These are phyloP conservation scores for Pogonophryne albipinna DNA, from an alignment of 2,797 vertebrate genomes.

Conservation along the genomic window DNA sequence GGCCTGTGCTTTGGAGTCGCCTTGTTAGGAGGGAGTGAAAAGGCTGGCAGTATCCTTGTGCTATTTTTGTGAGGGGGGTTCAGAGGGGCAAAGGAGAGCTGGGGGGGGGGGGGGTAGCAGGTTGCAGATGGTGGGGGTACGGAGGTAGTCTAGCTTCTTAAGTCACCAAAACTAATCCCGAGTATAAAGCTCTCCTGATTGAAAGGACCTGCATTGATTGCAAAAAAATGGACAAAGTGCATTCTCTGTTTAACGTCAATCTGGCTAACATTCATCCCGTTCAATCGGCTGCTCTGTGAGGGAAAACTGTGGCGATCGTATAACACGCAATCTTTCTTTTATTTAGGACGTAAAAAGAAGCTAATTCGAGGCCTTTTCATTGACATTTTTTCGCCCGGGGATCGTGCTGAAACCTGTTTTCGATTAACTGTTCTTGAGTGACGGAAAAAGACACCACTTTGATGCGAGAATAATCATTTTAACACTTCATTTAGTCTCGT, in stretches of 20 bases:
- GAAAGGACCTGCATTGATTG: constrained; percentile 88
- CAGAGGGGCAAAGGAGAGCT: constrained; percentile 21
- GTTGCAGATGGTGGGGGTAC: constrained; percentile 75
- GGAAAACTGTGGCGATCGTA: constrained; percentile 27
- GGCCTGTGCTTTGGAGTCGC: constrained; percentile 91
- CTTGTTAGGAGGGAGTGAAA: constrained; percentile 94
- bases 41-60: constrained; percentile 90
- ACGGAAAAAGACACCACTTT: background rate
- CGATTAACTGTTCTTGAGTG: background rate
- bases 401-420: background rate
- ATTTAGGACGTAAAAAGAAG: constrained; percentile 23
- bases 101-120: constrained; percentile 30
- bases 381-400: background rate
- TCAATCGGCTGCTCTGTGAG: constrained; percentile 30
- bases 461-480: background rate
- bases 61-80: constrained; percentile 65
- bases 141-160: constrained; percentile 91
- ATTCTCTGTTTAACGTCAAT: constrained; percentile 87
- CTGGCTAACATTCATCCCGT: constrained; percentile 79
- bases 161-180: constrained; percentile 92
- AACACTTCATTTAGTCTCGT: constrained; percentile 1
- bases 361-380: constrained; percentile 40
- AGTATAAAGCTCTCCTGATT: constrained; percentile 90
- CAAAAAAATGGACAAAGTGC: constrained; percentile 86
- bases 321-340: constrained; percentile 32